These are phyloP conservation scores for Drosophila murphyi DNA, from an alignment of 1,140 invertebrate genomes.

Conservation along the genomic window DNA sequence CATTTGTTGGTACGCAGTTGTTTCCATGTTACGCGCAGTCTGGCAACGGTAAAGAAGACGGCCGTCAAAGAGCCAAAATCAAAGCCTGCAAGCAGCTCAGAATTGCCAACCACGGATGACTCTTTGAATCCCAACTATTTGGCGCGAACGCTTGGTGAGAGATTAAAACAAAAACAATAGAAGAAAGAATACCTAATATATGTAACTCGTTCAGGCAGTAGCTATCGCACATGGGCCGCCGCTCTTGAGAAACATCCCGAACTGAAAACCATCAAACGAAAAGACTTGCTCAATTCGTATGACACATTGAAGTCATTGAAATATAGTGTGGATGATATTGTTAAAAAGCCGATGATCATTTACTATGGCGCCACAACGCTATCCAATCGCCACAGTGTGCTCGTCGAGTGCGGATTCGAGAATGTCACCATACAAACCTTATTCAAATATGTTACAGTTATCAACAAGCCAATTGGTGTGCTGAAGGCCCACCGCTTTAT, in stretches of 20 bases:
- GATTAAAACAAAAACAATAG: neutral
- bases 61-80: slow-evolving; percentile 14
- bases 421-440: slow-evolving; percentile 84
- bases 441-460: slow-evolving; percentile 84
- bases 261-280: slow-evolving; percentile 65
- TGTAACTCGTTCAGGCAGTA: slow-evolving; percentile 46
- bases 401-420: slow-evolving; percentile 86
- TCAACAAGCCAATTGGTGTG: slow-evolving; percentile 68
- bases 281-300: slow-evolving; percentile 67
- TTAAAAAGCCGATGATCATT: slow-evolving; percentile 85
- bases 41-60: slow-evolving; percentile 25
- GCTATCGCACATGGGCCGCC: slow-evolving; percentile 45
- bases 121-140: slow-evolving; percentile 59
- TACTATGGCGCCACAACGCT: slow-evolving; percentile 85
- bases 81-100: slow-evolving; percentile 6
- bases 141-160: slow-evolving; percentile 49
- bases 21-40: slow-evolving; percentile 19
- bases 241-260: slow-evolving; percentile 73
- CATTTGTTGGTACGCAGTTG: slow-evolving; percentile 32
- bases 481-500: slow-evolving; percentile 67
- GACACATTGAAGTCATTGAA: slow-evolving; percentile 64
- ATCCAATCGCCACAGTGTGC: slow-evolving; percentile 86
- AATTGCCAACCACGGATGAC: slow-evolving; percentile 51
- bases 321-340: slow-evolving; percentile 84
- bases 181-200: neutral